Evolutionary conservation across 2,113 vertebrate genomes (phyloP).

Genomic region (Chionis minor): DNA sequence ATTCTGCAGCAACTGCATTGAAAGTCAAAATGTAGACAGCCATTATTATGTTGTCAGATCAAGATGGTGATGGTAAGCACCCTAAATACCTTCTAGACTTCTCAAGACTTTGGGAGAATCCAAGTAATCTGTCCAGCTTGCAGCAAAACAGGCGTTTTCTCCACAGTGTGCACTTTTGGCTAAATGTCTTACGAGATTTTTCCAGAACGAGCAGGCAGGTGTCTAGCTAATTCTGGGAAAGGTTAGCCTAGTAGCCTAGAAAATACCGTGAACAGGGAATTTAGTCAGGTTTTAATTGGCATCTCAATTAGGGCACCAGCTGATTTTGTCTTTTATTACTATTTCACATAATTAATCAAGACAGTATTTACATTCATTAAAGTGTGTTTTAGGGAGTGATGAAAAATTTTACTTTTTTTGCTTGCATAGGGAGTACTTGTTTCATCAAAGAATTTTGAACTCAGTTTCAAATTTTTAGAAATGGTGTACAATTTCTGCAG

Average conservation of each 20-base stretch:
- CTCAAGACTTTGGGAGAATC: neutral
- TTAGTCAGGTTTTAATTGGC: neutral
- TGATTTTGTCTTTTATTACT: neutral
- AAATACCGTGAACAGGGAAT: neutral
- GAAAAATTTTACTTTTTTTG: neutral
- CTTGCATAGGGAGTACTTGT: neutral
- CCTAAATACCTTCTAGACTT: neutral
- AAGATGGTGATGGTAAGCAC: neutral
- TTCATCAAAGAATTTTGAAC: neutral
- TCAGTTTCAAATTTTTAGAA: neutral
- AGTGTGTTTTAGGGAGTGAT: neutral
- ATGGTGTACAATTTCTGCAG: neutral
- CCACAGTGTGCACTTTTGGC: neutral
- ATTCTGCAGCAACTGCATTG: neutral
- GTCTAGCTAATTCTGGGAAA: neutral
- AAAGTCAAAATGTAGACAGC: neutral
- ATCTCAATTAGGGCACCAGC: neutral
- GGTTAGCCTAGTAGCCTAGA: neutral
- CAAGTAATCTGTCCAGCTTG: neutral
- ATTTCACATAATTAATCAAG: neutral
- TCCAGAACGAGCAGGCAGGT: neutral
- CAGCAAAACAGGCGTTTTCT: neutral
- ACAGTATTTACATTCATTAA: neutral
- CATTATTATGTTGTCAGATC: neutral
- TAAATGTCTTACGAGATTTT: neutral